Percentiles rank a stretch among this genome's conserved stretches.
These are phyloP conservation scores for Sebastes wilsoni DNA, from an alignment of 2,797 vertebrate species.

Conservation along the genomic window DNA sequence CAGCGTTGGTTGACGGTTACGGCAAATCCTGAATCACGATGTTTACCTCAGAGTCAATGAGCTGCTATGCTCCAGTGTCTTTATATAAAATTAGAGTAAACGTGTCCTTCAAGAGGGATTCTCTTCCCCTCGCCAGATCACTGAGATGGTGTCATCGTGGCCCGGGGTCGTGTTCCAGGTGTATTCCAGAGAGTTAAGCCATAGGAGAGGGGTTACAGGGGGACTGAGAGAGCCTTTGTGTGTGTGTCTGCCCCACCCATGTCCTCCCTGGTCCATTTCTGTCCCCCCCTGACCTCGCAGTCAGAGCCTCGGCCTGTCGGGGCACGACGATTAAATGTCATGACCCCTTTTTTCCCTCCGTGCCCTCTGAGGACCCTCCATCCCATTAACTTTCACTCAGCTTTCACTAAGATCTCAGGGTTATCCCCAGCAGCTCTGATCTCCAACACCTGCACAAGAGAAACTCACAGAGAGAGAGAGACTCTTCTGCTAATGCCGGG, in stretches of 20 bases:
- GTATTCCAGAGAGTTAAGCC: constrained; percentile 41
- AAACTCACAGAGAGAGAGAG: constrained; percentile 12
- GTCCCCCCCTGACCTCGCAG: constrained; percentile 66
- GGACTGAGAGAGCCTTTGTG: constrained; percentile 67
- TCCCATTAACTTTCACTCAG: constrained; percentile 79
- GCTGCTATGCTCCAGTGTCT: constrained; percentile 36
- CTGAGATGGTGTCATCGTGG: constrained; percentile 33
- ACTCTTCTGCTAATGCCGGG: constrained; percentile 2
- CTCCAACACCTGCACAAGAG: constrained; percentile 66
- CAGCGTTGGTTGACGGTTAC: constrained; percentile 31
- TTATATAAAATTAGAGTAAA: too few species aligned
- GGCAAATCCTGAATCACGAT: constrained; percentile 34
- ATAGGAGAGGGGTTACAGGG: constrained; percentile 19
- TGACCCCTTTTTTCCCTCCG: constrained; percentile 63
- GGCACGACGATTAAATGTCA: constrained; percentile 74
- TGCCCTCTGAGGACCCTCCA: constrained; percentile 64
- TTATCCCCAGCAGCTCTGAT: constrained; percentile 60
- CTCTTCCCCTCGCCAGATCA: not conserved
- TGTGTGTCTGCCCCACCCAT: constrained; percentile 57
- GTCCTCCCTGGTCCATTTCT: constrained; percentile 57
- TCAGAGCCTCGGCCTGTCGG: constrained; percentile 64
- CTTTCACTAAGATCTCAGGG: constrained; percentile 63
- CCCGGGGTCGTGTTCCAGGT: constrained; percentile 55
- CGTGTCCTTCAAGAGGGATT: not conserved
- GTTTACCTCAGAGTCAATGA: constrained; percentile 69